Evolutionary conservation across 2,888 invertebrate genomes (phyloP).

Genomic region (Gymnoscelis rufifasciata): DNA sequence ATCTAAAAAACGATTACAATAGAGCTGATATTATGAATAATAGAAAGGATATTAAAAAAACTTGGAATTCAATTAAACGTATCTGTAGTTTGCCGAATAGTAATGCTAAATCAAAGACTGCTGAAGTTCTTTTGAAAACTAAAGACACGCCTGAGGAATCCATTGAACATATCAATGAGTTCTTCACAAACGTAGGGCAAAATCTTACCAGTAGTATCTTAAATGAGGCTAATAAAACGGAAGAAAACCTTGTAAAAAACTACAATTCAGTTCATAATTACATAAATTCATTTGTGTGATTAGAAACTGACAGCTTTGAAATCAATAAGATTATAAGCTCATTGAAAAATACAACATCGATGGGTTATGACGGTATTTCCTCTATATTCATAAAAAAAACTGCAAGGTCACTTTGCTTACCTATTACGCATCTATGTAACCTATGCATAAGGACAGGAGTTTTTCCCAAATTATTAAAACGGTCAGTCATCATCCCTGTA

Average conservation of each 20-base stretch:
- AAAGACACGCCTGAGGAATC: not conserved
- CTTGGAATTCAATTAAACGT: not conserved
- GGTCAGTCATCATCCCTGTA: not conserved
- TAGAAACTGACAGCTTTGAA: constrained; percentile 1
- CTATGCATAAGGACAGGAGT: not conserved
- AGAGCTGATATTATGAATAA: not conserved
- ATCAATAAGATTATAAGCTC: not conserved
- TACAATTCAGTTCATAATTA: not conserved
- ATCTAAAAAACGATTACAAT: not conserved
- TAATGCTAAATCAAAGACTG: not conserved
- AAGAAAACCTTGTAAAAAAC: not conserved
- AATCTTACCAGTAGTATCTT: not conserved
- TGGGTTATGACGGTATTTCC: not conserved
- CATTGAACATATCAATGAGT: not conserved
- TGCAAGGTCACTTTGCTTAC: not conserved
- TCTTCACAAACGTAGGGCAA: not conserved
- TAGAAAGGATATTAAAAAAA: constrained; percentile 1
- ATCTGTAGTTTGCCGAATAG: not conserved
- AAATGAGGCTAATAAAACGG: not conserved
- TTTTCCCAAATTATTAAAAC: not conserved
- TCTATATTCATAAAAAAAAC: not conserved
- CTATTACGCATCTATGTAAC: not conserved
- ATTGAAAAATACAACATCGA: not conserved
- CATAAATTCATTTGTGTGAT: not conserved
- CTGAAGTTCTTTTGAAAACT: not conserved